phyloP scores from a whole-genome alignment of 2,113 vertebrate genomes.

The Oostethus manadensis region DNA sequence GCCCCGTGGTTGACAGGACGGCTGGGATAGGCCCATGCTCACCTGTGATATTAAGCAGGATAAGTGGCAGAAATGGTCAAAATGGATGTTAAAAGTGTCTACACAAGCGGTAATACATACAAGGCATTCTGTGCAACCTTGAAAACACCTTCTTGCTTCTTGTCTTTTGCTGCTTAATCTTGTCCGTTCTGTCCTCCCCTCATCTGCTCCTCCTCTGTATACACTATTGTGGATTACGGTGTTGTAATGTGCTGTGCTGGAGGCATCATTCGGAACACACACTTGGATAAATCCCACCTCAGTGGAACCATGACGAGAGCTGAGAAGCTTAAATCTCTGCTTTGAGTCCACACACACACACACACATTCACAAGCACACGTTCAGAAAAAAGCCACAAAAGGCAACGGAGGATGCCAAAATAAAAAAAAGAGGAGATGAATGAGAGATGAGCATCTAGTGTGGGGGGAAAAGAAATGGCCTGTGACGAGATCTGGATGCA shows the following conservation, averaged over 20 bases:
- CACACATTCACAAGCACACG: constrained; percentile 5
- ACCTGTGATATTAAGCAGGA: too few species aligned
- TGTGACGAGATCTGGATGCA: constrained; percentile 15
- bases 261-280: constrained; percentile 43
- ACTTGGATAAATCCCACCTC: constrained; percentile 49
- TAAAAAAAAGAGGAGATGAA: neutral
- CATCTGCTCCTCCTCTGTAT: constrained; percentile 26
- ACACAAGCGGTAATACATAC: constrained; percentile 23
- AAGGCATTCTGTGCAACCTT: constrained; percentile 11
- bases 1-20: too few species aligned
- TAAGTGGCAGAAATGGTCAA: too few species aligned
- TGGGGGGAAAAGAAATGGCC: constrained; percentile 9
- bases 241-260: constrained; percentile 35
- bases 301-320: constrained; percentile 27
- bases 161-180: constrained; percentile 27
- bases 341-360: constrained; percentile 8
- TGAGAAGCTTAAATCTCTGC: constrained; percentile 42
- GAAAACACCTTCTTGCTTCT: constrained; percentile 1
- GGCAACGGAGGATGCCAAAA: neutral
- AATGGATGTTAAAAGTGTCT: neutral
- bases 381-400: neutral
- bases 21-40: too few species aligned
- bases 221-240: constrained; percentile 45
- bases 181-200: constrained; percentile 27
- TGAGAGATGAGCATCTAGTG: constrained; percentile 1